A percentile compares a stretch with the other conserved stretches of the same genome.
Conservation (phyloP, 2,113 vertebrate genomes). For the Nibea albiflora region DNA sequence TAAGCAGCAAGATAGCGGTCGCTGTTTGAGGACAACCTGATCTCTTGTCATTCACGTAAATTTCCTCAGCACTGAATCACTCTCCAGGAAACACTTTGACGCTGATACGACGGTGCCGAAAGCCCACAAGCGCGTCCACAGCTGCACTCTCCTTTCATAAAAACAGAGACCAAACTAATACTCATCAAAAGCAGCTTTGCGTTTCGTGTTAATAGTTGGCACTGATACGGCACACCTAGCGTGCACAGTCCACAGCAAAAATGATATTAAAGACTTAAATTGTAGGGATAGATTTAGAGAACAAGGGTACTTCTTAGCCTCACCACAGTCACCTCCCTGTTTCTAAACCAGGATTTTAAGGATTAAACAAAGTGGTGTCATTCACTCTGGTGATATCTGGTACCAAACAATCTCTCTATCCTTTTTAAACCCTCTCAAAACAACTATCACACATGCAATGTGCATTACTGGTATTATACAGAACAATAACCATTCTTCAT, state of each 20-base stretch:
- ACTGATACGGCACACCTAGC: no score
- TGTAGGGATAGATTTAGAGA: slow-evolving; percentile 3
- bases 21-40: neutral
- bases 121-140: neutral
- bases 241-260: neutral
- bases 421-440: neutral
- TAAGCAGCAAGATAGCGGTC: neutral
- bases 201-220: neutral
- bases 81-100: neutral
- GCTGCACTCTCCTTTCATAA: neutral
- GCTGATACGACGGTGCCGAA: neutral
- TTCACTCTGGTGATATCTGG: neutral
- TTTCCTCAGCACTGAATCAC: neutral
- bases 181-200: neutral
- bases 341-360: slow-evolving; percentile 15
- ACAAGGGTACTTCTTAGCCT: neutral
- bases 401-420: slow-evolving; percentile 3
- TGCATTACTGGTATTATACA: slow-evolving; percentile 4
- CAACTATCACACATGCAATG: neutral
- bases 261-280: neutral
- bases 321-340: neutral
- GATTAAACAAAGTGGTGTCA: slow-evolving; percentile 14
- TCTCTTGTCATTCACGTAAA: neutral
- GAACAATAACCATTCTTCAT: neutral
- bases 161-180: neutral